Evolutionary conservation across 2,113 vertebrate genomes (phyloP).

Genomic region (Corythoichthys intestinalis): DNA sequence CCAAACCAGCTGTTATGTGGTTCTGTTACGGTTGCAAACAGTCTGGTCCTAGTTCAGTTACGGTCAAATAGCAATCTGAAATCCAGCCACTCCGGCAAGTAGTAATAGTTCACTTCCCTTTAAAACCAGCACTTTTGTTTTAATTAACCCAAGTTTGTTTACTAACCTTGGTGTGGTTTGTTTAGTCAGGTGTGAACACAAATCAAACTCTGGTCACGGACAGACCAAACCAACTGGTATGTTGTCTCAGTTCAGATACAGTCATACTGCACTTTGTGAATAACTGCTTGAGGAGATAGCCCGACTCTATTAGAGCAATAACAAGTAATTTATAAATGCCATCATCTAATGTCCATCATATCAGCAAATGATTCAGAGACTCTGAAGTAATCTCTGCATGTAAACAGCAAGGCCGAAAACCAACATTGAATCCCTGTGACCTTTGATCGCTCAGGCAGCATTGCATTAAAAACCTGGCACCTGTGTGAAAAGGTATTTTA

Average conservation of each 20-base stretch:
- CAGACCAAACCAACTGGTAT: not conserved
- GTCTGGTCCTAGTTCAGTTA: not conserved
- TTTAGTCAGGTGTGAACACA: not conserved
- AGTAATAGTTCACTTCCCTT: not conserved
- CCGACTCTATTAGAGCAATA: too few species aligned
- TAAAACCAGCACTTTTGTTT: not conserved
- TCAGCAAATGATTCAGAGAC: too few species aligned
- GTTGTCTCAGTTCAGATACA: not conserved
- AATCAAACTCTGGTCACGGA: not conserved
- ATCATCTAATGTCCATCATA: too few species aligned
- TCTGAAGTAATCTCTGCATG: too few species aligned
- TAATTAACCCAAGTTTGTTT: not conserved
- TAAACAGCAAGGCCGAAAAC: too few species aligned
- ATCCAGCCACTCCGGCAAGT: not conserved
- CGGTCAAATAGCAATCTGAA: not conserved
- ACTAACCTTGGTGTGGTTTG: not conserved
- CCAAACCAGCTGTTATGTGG: not conserved
- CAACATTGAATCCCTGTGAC: too few species aligned
- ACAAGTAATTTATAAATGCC: too few species aligned
- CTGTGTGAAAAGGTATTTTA: too few species aligned
- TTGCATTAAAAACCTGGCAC: too few species aligned
- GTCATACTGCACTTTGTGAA: not conserved
- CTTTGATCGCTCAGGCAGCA: too few species aligned
- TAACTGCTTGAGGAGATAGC: too few species aligned
- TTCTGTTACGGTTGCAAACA: not conserved